Evolutionary conservation across 1,140 invertebrate genomes (phyloP).

Genomic region (Penaeus vannamei): DNA sequence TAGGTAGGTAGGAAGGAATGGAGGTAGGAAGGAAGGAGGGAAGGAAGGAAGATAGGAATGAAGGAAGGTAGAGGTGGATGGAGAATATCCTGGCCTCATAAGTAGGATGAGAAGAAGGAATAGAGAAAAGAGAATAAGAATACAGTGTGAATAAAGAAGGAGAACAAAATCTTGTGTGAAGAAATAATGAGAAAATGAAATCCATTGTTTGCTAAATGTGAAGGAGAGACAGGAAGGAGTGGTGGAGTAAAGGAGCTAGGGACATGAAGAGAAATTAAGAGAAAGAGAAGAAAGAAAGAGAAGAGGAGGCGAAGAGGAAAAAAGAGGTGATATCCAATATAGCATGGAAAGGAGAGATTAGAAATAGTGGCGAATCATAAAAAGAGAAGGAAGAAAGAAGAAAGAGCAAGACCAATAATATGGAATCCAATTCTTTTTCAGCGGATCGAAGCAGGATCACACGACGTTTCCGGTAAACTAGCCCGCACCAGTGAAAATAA

Average conservation of each 20-base stretch:
- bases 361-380: too few relatives aligned
- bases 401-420: too few relatives aligned
- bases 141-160: neutral
- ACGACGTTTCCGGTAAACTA: too few relatives aligned
- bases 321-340: neutral
- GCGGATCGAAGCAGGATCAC: too few relatives aligned
- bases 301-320: neutral
- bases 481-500: too few relatives aligned
- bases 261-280: neutral
- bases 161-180: too few relatives aligned
- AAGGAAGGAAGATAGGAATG: neutral
- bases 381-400: too few relatives aligned
- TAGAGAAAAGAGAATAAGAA: neutral
- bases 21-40: neutral
- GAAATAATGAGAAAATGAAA: too few relatives aligned
- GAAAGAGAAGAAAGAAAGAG: neutral
- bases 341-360: too few relatives aligned
- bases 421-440: too few relatives aligned
- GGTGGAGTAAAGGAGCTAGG: neutral
- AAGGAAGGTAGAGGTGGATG: neutral
- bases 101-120: neutral
- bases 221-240: neutral
- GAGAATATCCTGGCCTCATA: neutral
- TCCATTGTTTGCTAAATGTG: too few relatives aligned
- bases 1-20: neutral